Evolutionary conservation across 2,113 vertebrate species (phyloP).

Genomic region (Egretta garzetta): DNA sequence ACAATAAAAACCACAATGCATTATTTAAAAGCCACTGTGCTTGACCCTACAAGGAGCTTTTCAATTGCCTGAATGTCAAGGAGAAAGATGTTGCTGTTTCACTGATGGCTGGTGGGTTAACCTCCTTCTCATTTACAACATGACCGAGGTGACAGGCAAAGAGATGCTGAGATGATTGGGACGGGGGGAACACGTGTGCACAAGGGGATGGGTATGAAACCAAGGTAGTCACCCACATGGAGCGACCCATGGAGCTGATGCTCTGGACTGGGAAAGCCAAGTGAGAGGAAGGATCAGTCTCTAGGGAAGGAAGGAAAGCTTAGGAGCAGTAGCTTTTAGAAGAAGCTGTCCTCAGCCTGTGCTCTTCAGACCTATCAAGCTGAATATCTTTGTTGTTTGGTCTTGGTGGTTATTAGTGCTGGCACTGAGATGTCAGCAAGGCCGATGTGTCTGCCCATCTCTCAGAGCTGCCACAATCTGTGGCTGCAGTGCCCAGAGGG

Average conservation of each 20-base stretch:
- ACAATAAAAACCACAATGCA: neutral
- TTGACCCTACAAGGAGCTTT: slow-evolving; percentile 45
- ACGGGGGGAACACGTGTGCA: fast-evolving
- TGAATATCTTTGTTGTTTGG: neutral
- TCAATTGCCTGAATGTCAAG: neutral
- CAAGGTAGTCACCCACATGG: fast-evolving
- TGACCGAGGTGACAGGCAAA: neutral
- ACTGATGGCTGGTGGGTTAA: neutral
- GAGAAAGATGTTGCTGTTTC: neutral
- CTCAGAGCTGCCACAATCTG: neutral
- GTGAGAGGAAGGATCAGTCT: neutral
- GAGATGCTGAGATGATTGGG: neutral
- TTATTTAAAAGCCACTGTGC: slow-evolving; percentile 34
- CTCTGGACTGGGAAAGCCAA: neutral
- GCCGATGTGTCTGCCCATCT: neutral
- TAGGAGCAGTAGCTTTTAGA: neutral
- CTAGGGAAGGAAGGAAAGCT: neutral
- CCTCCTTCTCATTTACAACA: neutral
- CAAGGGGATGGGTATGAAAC: fast-evolving
- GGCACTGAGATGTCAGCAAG: neutral
- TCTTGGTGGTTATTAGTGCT: neutral
- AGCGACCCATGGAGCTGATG: neutral
- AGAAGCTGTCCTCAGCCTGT: neutral
- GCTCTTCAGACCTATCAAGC: neutral
- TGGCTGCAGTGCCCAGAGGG: neutral